Base-by-base conservation (phyloP, 2,888 invertebrate species). In the Liopterus haemorrhoidalis region DNA sequence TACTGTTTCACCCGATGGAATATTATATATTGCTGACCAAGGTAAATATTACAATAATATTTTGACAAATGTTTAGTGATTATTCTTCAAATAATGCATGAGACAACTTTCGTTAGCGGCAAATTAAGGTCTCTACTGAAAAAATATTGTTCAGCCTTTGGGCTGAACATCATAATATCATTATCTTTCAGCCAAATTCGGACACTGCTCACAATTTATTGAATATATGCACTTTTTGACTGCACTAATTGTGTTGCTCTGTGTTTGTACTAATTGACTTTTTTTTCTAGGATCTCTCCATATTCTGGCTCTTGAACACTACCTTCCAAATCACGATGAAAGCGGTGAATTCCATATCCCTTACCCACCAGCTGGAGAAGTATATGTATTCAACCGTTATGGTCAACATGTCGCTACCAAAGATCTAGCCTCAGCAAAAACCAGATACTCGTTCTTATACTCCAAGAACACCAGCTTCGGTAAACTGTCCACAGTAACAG, bases 381-480 rank as follows among this genome's bases (percentile, higher is more conserved):
- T 94, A 49, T 93, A 92, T 62, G 87, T 91, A 1, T 93, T 93
- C 67, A 93, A 93, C 68, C 79, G 89, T 18, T 93, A 92, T 62
- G 97, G 99, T 1, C 96, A 96, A 66, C 99, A 99, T 67, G 86
- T 91, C 18, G 85, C 87, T 18, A 96, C 96, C 2, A 89, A 88
- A 65, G 94, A 95, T 67, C 72, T 95, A 47, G 87, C 95, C 33
- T 95, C 95, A n/a, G 92, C 89, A 35, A 90, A 91, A 69, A 87
- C 87, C 4, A 78, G 93, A 64, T 96, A 95, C 68, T 89, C 92
- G 35, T 97, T 97, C 74, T 76, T 94, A 16, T 97, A 97, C 72
- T 94, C 92, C 35, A 96, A 96, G 62, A 94, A 93, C 64, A 93
- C 93, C 5, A 92, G 91, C 63, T 94, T 93, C 58, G 95, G 96